Percentiles rank a stretch among this genome's conserved stretches.
These are phyloP conservation scores for Drosophila buzzatii DNA, from an alignment of 2,888 invertebrate genomes.

Conservation along the genomic window DNA sequence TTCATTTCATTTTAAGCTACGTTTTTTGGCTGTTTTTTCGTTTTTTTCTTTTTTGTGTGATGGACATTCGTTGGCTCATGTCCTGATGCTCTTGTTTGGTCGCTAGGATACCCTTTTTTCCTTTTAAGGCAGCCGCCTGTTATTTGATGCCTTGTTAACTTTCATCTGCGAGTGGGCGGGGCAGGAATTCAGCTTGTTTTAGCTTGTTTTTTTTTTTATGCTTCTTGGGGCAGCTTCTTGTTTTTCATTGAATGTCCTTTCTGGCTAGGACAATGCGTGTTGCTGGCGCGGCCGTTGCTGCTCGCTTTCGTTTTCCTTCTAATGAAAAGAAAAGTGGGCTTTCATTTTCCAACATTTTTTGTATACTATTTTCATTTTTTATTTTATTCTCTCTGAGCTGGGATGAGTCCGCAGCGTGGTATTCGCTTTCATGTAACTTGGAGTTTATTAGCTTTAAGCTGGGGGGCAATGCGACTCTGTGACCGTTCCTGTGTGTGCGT, in stretches of 20 bases:
- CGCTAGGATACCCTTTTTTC: conserved; percentile 77
- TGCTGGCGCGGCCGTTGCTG: conserved; percentile 38
- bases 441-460: conserved; percentile 76
- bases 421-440: conserved; percentile 74
- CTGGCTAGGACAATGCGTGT: conserved; percentile 61
- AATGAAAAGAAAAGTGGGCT: conserved; percentile 72
- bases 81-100: conserved; percentile 47
- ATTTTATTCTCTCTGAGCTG: conserved; percentile 32
- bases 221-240: conserved; percentile 39
- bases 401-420: conserved; percentile 62
- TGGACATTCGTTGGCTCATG: conserved; percentile 50
- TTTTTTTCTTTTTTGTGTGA: conserved; percentile 18
- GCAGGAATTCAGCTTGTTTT: conserved; percentile 63
- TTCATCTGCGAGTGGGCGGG: conserved; percentile 51
- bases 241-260: conserved; percentile 65
- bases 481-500: conserved; percentile 1
- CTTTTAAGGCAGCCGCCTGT: conserved; percentile 64
- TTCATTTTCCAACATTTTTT: conserved; percentile 56
- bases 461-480: conserved; percentile 21
- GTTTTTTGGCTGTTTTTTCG: conserved; percentile 13
- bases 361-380: conserved; percentile 47
- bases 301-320: conserved; percentile 71
- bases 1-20: conserved; percentile 51
- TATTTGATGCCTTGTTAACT: conserved; percentile 81
- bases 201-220: conserved; percentile 35